These are phyloP conservation scores for Malacosoma neustria DNA, from an alignment of 2,888 invertebrate genomes.

Conservation along the genomic window DNA sequence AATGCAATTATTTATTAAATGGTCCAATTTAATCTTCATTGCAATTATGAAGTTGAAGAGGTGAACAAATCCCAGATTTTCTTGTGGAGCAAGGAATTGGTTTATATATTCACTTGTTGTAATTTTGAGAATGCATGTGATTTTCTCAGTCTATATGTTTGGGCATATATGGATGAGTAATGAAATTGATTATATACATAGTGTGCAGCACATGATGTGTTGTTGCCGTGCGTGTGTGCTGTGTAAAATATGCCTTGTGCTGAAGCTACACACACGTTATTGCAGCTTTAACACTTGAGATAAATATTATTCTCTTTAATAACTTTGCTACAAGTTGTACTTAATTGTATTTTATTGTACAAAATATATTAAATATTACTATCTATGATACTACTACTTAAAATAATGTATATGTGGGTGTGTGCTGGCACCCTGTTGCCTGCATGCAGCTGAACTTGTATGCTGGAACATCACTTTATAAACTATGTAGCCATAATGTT, in stretches of 20 bases:
- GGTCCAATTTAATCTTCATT: no score
- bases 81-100: no score
- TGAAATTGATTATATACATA: slow-evolving; percentile 69
- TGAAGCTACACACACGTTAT: slow-evolving; percentile 72
- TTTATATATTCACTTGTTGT: no score
- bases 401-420: slow-evolving; percentile 70
- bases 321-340: slow-evolving; percentile 82
- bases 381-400: slow-evolving; percentile 70
- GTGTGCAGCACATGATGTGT: slow-evolving; percentile 69
- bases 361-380: slow-evolving; percentile 78
- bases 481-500: slow-evolving; percentile 69
- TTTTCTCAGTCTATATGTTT: no score
- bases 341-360: slow-evolving; percentile 81
- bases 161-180: slow-evolving; percentile 41
- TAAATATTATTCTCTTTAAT: slow-evolving; percentile 76
- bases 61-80: no score
- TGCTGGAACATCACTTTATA: slow-evolving; percentile 70
- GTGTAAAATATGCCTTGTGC: slow-evolving; percentile 73
- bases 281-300: slow-evolving; percentile 73
- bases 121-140: no score
- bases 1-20: no score
- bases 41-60: no score
- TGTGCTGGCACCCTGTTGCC: slow-evolving; percentile 68
- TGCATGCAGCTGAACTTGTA: slow-evolving; percentile 71
- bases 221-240: slow-evolving; percentile 69